phyloP scores from a whole-genome alignment of 2,797 vertebrate genomes.

The Clarias fuscus region DNA sequence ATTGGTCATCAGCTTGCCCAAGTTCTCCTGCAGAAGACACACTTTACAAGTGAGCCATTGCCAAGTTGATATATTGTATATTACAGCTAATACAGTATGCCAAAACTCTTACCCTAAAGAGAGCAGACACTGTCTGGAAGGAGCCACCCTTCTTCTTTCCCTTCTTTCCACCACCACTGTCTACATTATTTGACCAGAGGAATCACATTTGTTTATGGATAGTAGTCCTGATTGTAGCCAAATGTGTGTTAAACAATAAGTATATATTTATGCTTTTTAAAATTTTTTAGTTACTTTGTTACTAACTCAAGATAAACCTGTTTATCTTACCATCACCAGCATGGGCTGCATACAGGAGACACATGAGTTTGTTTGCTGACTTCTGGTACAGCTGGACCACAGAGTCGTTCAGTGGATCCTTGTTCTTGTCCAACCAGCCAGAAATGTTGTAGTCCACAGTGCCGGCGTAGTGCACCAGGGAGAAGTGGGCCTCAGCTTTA shows the following conservation, averaged over 20 bases:
- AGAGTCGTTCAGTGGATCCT: conserved; percentile 1
- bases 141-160: conserved; percentile 78
- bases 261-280: too few relatives aligned
- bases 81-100: too few relatives aligned
- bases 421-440: conserved; percentile 77
- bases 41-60: too few relatives aligned
- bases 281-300: too few relatives aligned
- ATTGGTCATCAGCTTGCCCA: conserved; percentile 87
- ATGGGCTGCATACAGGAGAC: conserved; percentile 68
- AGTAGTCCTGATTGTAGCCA: too few relatives aligned
- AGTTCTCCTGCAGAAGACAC: conserved; percentile 76
- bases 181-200: too few relatives aligned
- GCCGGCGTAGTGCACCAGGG: too few relatives aligned
- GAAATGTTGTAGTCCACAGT: too few relatives aligned
- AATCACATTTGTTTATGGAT: too few relatives aligned
- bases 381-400: conserved; percentile 72
- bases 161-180: conserved; percentile 69
- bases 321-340: conserved; percentile 59
- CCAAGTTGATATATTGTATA: neutral
- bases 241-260: too few relatives aligned
- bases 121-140: conserved; percentile 82
- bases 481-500: too few relatives aligned
- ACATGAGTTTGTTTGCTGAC: conserved; percentile 74
- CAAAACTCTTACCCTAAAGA: conserved; percentile 65
- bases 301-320: too few relatives aligned